Evolutionary conservation across 2,113 vertebrate genomes (phyloP), one percentile per base, ranked within the genome.

Genomic region (Chloebia gouldiae): DNA sequence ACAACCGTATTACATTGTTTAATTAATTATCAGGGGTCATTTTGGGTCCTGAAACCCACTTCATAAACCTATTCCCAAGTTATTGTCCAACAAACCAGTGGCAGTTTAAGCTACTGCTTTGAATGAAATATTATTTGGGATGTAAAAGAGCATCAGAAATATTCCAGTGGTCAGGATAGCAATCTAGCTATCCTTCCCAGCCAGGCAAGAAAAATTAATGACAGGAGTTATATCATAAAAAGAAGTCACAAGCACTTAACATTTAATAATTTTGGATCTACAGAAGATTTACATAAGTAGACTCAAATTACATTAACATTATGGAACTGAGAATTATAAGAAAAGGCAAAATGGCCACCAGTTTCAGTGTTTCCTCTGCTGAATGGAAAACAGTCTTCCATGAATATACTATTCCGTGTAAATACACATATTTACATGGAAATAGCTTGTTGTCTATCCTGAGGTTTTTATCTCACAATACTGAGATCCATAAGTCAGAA

Each of bases 381-480:
- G 30, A 63, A 31, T 14, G 8, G 21, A 88, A 90, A 59, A 13
- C 10, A 44, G 27, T 59, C 27, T 83, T 75, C 25, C 19, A 39
- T 0, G 3, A 64, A 45, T 1, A 0, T 11, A 7, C 7, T 13
- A 2, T 28, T 65, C 37, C 53, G 9, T 73, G 15, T 39, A 70
- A 73, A 54, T 15, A 10, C 6, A n/a, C 4, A 19, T 24, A 39
- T 54, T 37, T 77, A 19, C 15, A 22, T 19, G 9, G 35, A 80
- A 18, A 19, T 49, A 59, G 7, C 11, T 82, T 39, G 8, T 47
- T 57, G 7, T 21, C 37, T 42, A 1, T 59, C 19, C 33, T 87
- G 49, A 25, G 13, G 60, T 24, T 86, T 82, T 86, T 50, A 25
- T 54, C 2, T 64, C 30, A 17, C 23, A 42, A 42, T 42, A 51